phyloP scores from a whole-genome alignment of 2,113 vertebrate species.

The Lophura nycthemera region DNA sequence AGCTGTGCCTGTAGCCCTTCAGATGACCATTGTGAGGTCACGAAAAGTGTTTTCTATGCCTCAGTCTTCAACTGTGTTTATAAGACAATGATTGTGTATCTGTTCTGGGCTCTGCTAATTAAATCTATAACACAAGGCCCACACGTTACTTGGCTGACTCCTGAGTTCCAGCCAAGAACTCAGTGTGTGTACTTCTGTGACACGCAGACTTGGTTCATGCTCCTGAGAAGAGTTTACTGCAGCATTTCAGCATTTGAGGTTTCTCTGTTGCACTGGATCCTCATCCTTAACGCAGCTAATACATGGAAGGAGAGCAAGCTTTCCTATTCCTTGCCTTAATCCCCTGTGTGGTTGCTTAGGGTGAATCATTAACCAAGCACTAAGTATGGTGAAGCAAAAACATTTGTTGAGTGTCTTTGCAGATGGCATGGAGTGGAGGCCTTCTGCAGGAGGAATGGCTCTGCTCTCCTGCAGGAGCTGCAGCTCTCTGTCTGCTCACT shows the following conservation, averaged over 20 bases:
- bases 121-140: not conserved
- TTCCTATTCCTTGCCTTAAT: not conserved
- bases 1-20: not conserved
- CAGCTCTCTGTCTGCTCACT: accelerated
- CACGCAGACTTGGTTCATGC: accelerated
- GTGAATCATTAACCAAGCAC: slow-evolving; percentile 27
- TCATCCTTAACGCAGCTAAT: not conserved
- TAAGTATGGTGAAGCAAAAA: not conserved
- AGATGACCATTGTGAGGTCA: not conserved
- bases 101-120: not conserved
- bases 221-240: not conserved
- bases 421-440: not conserved
- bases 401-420: not conserved
- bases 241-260: not conserved
- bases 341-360: not conserved
- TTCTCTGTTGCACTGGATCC: not conserved
- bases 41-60: not conserved
- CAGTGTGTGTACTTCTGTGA: not conserved
- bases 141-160: not conserved
- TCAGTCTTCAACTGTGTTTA: not conserved
- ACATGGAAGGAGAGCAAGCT: not conserved
- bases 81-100: not conserved
- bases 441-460: not conserved
- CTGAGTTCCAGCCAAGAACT: not conserved
- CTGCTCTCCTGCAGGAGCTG: not conserved